These are phyloP conservation scores for Hydroisotoma schaefferi DNA, from an alignment of 2,888 invertebrate species.

Conservation along the genomic window DNA sequence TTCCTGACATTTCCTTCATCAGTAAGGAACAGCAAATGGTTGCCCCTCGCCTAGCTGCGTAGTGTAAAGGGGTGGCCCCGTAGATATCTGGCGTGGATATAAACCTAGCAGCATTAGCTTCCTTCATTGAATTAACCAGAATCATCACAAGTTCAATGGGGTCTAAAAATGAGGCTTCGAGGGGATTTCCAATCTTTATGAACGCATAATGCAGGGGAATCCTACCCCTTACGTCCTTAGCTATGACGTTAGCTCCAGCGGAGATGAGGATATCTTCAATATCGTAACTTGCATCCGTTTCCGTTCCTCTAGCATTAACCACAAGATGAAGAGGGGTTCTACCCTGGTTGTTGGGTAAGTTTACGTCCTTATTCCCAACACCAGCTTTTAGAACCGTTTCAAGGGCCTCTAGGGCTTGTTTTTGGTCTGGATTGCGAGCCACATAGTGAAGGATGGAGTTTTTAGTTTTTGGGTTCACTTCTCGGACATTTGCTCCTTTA, in stretches of 20 bases:
- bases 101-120: slow-evolving; percentile 26
- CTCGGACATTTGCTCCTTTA: slow-evolving; percentile 34
- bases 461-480: slow-evolving; percentile 28
- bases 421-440: slow-evolving; percentile 18
- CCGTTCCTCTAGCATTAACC: slow-evolving; percentile 52
- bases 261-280: slow-evolving; percentile 54
- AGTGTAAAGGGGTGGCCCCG: slow-evolving; percentile 53
- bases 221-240: slow-evolving; percentile 51
- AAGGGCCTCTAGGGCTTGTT: slow-evolving; percentile 19
- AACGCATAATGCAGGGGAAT: slow-evolving; percentile 56
- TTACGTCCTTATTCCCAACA: slow-evolving; percentile 6
- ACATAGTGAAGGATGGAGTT: slow-evolving; percentile 41
- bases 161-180: slow-evolving; percentile 35
- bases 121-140: slow-evolving; percentile 52
- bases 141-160: slow-evolving; percentile 53
- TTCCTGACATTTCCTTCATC: slow-evolving; percentile 44
- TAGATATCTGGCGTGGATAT: slow-evolving; percentile 51
- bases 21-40: slow-evolving; percentile 53
- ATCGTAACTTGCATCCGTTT: slow-evolving; percentile 53
- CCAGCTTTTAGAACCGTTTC: slow-evolving; percentile 22
- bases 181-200: slow-evolving; percentile 51
- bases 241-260: slow-evolving; percentile 51
- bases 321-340: slow-evolving; percentile 55
- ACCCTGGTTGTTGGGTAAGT: slow-evolving; percentile 42
- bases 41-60: slow-evolving; percentile 55